phyloP scores from a whole-genome alignment of 1,140 invertebrate genomes.

The Drosophila ohnishii region DNA sequence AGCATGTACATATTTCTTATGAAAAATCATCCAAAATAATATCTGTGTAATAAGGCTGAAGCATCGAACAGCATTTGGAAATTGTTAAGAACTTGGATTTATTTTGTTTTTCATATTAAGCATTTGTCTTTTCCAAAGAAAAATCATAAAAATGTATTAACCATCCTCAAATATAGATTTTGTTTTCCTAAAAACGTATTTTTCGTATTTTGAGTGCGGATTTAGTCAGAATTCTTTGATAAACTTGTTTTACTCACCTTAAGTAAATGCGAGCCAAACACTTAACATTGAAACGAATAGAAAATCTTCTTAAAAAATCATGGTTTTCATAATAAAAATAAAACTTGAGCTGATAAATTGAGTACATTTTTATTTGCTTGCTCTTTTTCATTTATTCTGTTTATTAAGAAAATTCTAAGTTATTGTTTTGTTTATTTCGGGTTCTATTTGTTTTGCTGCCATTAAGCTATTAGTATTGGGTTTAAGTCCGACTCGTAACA shows the following conservation, averaged over 20 bases:
- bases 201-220: not conserved
- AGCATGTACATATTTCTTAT: conserved; percentile 28
- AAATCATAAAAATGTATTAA: not conserved
- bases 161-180: not conserved
- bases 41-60: conserved; percentile 41
- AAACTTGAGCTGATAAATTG: not conserved
- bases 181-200: not conserved
- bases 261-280: not conserved
- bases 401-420: not conserved
- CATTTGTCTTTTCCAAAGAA: not conserved
- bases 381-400: not conserved
- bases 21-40: conserved; percentile 23
- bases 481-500: no score
- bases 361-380: not conserved
- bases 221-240: not conserved
- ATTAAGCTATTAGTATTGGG: no score
- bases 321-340: not conserved
- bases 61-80: not conserved
- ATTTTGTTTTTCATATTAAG: not conserved
- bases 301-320: not conserved
- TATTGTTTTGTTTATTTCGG: not conserved
- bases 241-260: not conserved
- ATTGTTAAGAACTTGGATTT: not conserved
- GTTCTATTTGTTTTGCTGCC: not conserved
- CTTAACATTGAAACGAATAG: not conserved